Evolutionary conservation across 2,888 invertebrate genomes (phyloP), one percentile per base, ranked within the genome.

Genomic region (Andrena hattorfiana): DNA sequence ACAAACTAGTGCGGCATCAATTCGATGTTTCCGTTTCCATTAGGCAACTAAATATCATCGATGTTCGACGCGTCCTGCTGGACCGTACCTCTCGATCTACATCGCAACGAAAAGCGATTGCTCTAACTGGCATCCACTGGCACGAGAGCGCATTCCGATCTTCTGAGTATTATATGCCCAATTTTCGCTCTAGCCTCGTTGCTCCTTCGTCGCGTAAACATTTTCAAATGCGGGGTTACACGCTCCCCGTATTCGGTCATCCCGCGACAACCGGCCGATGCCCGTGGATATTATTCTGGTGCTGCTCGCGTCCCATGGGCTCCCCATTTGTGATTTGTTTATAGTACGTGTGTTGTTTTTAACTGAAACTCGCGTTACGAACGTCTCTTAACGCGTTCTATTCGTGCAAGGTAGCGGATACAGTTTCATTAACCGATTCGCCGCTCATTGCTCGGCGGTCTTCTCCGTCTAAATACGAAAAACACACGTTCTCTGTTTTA

Each of bases 61-160:
- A 28, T 4, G 13, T 73, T 3, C 51, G 2, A 35, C 42, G 66
- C 16, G 35, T 54, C 62, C 51, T 20, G 30, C 70, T 64, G 49
- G 20, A 23, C 54, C 54, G 54, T 54, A 8, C 16, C 8, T 54
- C 20, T 54, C 54, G 8, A 71, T 54, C 62, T 2, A 32, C 67
- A 56, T 16, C 68, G 59, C 78, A 67, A 69, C 51, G 49, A 56
- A 72, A 81, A 68, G 32, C 69, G 32, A 68, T 56, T 20, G 59
- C 64, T 51, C 20, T 64, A 86, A 83, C 83, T 82, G 83, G 64
- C 71, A 78, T 81, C 51, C 72, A 84, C 76, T 86, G 83, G 85
- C 88, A 85, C 84, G 68, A 77, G 73, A 86, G 78, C 78, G 83
- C 89, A 90, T 90, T 90, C 88, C 90, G 70, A 87, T 90, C 90